These are phyloP conservation scores for Caenorhabditis sinica DNA, from an alignment of 2,888 invertebrate genomes.

Conservation along the genomic window DNA sequence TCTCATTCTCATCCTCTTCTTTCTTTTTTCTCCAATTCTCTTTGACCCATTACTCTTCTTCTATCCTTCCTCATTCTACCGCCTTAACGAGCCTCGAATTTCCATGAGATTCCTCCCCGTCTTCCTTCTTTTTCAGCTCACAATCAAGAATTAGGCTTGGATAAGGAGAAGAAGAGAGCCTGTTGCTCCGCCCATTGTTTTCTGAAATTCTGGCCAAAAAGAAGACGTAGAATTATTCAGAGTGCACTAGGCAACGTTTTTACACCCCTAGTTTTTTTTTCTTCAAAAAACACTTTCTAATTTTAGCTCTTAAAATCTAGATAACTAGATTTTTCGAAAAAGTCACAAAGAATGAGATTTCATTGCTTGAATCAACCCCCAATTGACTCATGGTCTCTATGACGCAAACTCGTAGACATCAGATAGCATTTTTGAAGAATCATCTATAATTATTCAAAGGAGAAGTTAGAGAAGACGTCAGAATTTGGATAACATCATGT, in stretches of 20 bases:
- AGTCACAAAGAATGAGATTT: background rate
- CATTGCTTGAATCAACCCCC: background rate
- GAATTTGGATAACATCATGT: background rate
- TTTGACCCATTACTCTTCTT: conserved; percentile 5
- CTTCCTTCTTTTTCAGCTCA: background rate
- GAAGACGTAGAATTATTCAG: conserved; percentile 23
- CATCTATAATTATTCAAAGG: conserved; percentile 13
- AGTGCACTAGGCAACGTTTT: conserved; percentile 34
- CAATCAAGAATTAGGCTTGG: conserved; percentile 29
- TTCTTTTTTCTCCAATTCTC: conserved; percentile 1
- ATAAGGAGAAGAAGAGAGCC: background rate
- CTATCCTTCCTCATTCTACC: conserved; percentile 1
- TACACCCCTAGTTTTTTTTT: background rate
- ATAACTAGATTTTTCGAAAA: background rate
- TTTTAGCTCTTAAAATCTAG: background rate
- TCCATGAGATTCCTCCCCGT: conserved; percentile 36
- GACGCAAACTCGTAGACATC: conserved; percentile 29
- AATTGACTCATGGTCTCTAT: conserved; percentile 12
- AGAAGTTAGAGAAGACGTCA: background rate
- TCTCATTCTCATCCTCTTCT: conserved; percentile 3
- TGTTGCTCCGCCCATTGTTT: conserved; percentile 20
- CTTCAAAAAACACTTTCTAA: background rate
- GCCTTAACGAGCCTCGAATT: conserved; percentile 52
- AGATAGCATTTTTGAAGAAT: background rate
- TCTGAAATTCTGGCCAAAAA: background rate